Percentiles rank a stretch among this genome's conserved stretches.
Evolutionary conservation across 2,113 vertebrate genomes (phyloP).

Genomic region (Electrona antarctica): DNA sequence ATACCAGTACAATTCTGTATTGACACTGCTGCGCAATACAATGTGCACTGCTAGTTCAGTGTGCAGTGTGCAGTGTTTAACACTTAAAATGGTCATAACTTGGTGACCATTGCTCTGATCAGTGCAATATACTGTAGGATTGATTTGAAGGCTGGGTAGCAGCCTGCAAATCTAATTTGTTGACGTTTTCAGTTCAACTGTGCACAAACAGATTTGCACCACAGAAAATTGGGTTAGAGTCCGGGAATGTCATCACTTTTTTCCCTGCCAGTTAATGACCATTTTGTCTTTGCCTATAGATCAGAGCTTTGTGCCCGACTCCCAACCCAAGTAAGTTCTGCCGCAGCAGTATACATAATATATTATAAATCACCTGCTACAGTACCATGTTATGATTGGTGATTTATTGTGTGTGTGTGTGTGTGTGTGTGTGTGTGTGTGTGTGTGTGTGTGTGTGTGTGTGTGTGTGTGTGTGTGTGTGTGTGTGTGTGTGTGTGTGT

Average conservation of each 20-base stretch:
- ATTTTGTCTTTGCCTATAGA: conserved; percentile 71
- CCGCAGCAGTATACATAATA: background rate
- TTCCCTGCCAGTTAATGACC: background rate
- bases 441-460: background rate
- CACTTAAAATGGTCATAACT: background rate
- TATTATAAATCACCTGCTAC: background rate
- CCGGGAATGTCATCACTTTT: background rate
- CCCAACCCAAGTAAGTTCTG: conserved; percentile 84
- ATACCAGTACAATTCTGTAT: background rate
- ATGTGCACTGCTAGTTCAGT: too few species aligned
- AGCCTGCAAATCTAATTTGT: too few species aligned
- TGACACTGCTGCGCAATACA: too few species aligned
- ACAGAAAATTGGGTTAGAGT: too few species aligned
- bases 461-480: conserved; percentile 1
- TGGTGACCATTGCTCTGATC: too few species aligned
- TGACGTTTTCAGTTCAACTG: too few species aligned
- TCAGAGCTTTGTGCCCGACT: conserved; percentile 78
- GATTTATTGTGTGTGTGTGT: background rate
- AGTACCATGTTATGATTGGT: background rate
- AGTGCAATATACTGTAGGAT: too few species aligned
- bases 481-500: too few species aligned
- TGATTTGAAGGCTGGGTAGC: too few species aligned
- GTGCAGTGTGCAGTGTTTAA: background rate
- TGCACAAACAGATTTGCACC: too few species aligned
- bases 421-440: conserved; percentile 5